phyloP scores from a whole-genome alignment of 2,888 invertebrate genomes.

The Philereme vetulata region DNA sequence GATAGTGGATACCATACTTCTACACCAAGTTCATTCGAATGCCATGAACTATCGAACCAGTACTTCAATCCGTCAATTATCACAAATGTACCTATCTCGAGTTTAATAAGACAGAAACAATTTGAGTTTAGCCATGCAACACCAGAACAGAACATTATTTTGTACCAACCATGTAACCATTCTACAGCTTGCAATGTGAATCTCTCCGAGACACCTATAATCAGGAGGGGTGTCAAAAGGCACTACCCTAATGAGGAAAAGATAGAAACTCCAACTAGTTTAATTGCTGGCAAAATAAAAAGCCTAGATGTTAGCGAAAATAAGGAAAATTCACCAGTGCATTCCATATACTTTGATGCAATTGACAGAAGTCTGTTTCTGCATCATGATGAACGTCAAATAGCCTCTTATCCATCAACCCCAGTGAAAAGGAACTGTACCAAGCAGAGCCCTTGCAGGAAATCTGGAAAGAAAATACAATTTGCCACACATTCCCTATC shows the following conservation, averaged over 20 bases:
- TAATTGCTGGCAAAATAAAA: slow-evolving; percentile 70
- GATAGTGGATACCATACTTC: slow-evolving; percentile 78
- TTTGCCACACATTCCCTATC: slow-evolving; percentile 70
- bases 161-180: slow-evolving; percentile 44
- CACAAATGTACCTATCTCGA: slow-evolving; percentile 45
- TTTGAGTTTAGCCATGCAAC: slow-evolving; percentile 48
- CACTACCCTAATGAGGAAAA: slow-evolving; percentile 56
- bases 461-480: slow-evolving; percentile 63
- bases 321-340: slow-evolving; percentile 48
- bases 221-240: slow-evolving; percentile 64
- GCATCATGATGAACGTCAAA: slow-evolving; percentile 46
- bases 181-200: slow-evolving; percentile 35
- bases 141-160: slow-evolving; percentile 48
- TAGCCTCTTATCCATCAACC: slow-evolving; percentile 66
- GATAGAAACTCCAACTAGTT: slow-evolving; percentile 67
- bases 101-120: slow-evolving; percentile 54
- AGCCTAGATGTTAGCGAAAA: slow-evolving; percentile 67
- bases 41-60: slow-evolving; percentile 60
- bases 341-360: slow-evolving; percentile 38
- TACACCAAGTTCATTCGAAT: slow-evolving; percentile 69
- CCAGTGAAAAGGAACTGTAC: slow-evolving; percentile 72
- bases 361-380: slow-evolving; percentile 38
- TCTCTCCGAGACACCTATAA: slow-evolving; percentile 54
- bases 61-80: slow-evolving; percentile 54
- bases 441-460: slow-evolving; percentile 61